phyloP scores from a whole-genome alignment of 2,888 invertebrate species.

The Crossocerus cetratus region DNA sequence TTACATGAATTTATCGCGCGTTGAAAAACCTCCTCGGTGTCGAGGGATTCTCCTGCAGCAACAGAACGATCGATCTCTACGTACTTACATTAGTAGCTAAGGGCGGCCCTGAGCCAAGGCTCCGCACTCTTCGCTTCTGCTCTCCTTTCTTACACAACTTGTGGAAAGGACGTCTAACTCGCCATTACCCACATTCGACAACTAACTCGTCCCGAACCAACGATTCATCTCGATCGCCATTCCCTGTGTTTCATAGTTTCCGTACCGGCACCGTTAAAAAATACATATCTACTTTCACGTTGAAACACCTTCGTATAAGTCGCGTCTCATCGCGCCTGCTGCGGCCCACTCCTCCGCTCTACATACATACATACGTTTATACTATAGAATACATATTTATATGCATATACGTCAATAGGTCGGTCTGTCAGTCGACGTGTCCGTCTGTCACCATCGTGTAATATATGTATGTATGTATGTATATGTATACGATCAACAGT shows the following conservation, averaged over 20 bases:
- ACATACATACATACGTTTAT: slow-evolving; percentile 10
- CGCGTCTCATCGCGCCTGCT: slow-evolving; percentile 27
- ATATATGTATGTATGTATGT: slow-evolving; percentile 32
- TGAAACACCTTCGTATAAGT: slow-evolving; percentile 26
- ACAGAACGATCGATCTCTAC: slow-evolving; percentile 8
- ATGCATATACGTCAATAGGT: slow-evolving; percentile 5
- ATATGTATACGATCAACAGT: slow-evolving; percentile 39
- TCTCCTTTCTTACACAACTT: slow-evolving; percentile 5
- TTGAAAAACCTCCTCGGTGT: neutral
- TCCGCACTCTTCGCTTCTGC: neutral
- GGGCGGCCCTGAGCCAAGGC: neutral
- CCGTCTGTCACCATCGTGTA: neutral
- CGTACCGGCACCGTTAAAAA: slow-evolving; percentile 46
- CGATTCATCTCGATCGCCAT: slow-evolving; percentile 11
- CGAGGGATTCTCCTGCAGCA: neutral
- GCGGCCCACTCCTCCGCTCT: slow-evolving; percentile 4
- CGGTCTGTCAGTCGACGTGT: slow-evolving; percentile 16
- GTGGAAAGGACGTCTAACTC: slow-evolving; percentile 22
- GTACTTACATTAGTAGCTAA: slow-evolving; percentile 8
- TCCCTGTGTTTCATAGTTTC: slow-evolving; percentile 15
- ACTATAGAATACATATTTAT: slow-evolving; percentile 14
- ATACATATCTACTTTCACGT: slow-evolving; percentile 51
- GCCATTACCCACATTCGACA: no score
- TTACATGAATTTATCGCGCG: slow-evolving; percentile 24
- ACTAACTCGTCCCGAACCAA: no score